Conservation (phyloP, 2,888 invertebrate species). For the Drosophila picticornis region DNA sequence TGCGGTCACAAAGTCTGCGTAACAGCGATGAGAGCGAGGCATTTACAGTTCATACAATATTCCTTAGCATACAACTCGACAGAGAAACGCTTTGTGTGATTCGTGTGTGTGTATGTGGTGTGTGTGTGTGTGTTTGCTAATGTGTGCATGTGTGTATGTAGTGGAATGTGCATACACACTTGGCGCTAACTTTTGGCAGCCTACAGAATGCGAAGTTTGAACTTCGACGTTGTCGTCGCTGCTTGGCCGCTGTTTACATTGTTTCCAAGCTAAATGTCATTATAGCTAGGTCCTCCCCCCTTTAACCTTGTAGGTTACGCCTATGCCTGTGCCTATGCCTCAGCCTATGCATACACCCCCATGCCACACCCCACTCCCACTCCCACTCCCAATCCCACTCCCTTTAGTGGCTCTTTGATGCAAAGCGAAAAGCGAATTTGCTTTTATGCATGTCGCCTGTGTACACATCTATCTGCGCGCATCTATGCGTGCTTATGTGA, state of each 20-base stretch:
- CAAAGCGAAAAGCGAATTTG: slow-evolving; percentile 69
- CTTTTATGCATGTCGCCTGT: slow-evolving; percentile 66
- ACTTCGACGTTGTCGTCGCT: slow-evolving; percentile 62
- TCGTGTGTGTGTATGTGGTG: slow-evolving; percentile 6
- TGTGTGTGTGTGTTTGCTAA: slow-evolving; percentile 9
- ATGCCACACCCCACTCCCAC: neutral
- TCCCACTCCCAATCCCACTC: neutral
- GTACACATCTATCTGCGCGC: slow-evolving; percentile 58
- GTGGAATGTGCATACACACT: slow-evolving; percentile 64
- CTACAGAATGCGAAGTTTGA: slow-evolving; percentile 73
- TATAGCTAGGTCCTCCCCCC: slow-evolving; percentile 47
- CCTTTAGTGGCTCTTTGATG: slow-evolving; percentile 51
- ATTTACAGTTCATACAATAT: slow-evolving; percentile 75
- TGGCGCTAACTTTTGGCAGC: slow-evolving; percentile 66
- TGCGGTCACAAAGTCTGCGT: slow-evolving; percentile 60
- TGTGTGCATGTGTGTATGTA: slow-evolving; percentile 5
- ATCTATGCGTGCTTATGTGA: slow-evolving; percentile 33
- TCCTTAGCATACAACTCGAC: slow-evolving; percentile 65
- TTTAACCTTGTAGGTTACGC: neutral
- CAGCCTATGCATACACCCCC: neutral
- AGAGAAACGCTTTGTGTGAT: slow-evolving; percentile 21
- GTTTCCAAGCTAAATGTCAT: slow-evolving; percentile 81
- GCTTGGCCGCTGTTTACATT: slow-evolving; percentile 71
- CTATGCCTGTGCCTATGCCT: neutral
- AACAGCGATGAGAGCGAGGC: slow-evolving; percentile 48